Evolutionary conservation across 2,888 invertebrate genomes (phyloP).

Genomic region (Pocota personata): DNA sequence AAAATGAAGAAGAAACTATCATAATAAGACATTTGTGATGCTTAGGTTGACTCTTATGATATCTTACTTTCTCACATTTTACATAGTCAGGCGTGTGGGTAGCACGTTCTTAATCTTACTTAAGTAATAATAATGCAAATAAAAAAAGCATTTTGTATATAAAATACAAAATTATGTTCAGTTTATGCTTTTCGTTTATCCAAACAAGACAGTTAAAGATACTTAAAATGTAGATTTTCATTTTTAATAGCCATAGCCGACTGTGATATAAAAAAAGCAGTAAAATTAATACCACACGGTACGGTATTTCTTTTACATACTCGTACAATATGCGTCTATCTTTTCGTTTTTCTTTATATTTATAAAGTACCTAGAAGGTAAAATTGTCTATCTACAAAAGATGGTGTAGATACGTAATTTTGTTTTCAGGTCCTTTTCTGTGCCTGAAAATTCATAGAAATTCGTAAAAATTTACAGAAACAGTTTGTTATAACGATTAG

Average conservation of each 20-base stretch:
- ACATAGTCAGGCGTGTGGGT: background rate
- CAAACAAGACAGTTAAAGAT: background rate
- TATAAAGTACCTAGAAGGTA: no score
- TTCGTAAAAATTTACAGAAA: no score
- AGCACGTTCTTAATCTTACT: background rate
- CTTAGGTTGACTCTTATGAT: background rate
- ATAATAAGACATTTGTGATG: background rate
- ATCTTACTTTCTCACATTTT: background rate
- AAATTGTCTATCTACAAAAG: no score
- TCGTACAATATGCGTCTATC: no score
- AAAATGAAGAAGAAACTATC: background rate
- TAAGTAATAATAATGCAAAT: background rate
- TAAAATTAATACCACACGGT: background rate
- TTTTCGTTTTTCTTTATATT: no score
- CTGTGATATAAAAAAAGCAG: background rate
- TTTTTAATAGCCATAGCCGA: background rate
- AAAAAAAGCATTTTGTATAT: no score
- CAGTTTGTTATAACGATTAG: no score
- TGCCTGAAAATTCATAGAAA: no score
- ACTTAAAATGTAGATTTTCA: background rate
- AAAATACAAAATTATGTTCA: background rate
- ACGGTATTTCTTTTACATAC: background rate
- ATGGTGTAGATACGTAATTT: no score
- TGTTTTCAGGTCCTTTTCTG: no score
- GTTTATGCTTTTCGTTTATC: background rate